Percentiles rank a stretch among this genome's conserved stretches.
These are phyloP conservation scores for Microtus richardsoni DNA, from an alignment of 2,113 vertebrate species.

Conservation along the genomic window DNA sequence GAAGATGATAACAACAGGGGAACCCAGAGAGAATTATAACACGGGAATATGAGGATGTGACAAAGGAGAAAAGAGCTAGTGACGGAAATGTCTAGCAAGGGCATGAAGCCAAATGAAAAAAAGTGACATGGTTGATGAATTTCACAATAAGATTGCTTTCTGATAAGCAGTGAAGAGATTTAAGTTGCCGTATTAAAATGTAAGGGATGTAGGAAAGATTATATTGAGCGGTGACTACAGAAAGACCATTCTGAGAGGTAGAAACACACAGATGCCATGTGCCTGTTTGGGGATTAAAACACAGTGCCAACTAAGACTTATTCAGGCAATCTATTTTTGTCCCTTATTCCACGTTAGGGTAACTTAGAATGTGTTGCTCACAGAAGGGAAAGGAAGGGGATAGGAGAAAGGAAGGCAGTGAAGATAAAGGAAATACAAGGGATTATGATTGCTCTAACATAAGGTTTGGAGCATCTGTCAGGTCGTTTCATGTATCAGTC, in stretches of 20 bases:
- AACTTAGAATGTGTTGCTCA: background rate
- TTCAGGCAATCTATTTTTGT: background rate
- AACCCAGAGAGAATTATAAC: background rate
- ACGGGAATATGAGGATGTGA: background rate
- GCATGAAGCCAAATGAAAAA: background rate
- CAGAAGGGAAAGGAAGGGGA: background rate
- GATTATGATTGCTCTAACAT: slow-evolving; percentile 50
- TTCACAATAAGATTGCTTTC: background rate
- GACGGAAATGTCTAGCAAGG: background rate
- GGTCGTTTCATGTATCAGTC: slow-evolving; percentile 46
- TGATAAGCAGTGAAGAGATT: background rate
- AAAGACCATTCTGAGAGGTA: background rate
- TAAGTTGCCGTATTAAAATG: background rate
- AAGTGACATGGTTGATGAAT: background rate
- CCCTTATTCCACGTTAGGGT: background rate
- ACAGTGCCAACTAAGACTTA: background rate
- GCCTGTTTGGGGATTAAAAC: background rate
- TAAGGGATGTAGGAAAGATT: background rate
- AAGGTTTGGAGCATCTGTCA: slow-evolving; percentile 31
- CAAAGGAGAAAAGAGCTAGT: background rate
- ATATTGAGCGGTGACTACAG: background rate
- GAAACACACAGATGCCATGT: no score
- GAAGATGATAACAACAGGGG: background rate
- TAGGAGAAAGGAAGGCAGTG: background rate
- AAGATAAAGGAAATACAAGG: slow-evolving; percentile 29